Conservation (phyloP, 2,113 vertebrate species). For the Engystomops pustulosus region DNA sequence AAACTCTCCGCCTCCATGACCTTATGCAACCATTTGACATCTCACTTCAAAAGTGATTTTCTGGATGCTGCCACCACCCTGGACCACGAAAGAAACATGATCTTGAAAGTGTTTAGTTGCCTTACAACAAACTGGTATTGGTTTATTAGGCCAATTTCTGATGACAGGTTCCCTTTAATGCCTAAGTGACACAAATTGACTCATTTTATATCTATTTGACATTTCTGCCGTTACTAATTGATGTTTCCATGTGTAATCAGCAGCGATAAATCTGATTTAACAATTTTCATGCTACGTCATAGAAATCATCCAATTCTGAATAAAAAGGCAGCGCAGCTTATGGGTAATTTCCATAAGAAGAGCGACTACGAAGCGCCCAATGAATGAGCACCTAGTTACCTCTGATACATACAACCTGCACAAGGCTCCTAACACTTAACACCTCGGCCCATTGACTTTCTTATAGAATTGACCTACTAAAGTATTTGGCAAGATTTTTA, state of each 20-base stretch:
- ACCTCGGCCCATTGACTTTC: constrained; percentile 34
- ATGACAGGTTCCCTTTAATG: too few species aligned
- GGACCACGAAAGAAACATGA: too few species aligned
- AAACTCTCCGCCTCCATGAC: too few species aligned
- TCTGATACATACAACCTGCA: constrained; percentile 15
- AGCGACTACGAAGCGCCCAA: neutral
- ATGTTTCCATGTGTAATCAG: neutral
- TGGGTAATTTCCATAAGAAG: constrained; percentile 2
- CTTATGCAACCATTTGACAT: too few species aligned
- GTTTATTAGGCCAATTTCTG: too few species aligned
- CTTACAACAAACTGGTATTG: too few species aligned
- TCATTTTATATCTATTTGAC: neutral
- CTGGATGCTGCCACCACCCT: too few species aligned
- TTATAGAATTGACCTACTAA: constrained; percentile 40
- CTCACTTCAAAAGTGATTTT: too few species aligned
- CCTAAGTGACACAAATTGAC: too few species aligned
- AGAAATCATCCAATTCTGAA: neutral
- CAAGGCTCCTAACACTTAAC: neutral
- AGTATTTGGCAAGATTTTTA: constrained; percentile 38
- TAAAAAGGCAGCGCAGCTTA: neutral
- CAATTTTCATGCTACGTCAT: neutral
- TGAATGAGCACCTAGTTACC: constrained; percentile 8
- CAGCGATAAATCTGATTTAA: neutral
- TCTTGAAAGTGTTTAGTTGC: too few species aligned
- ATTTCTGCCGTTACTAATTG: neutral